Percentiles rank a stretch among this genome's conserved stretches.
Evolutionary conservation across 1,140 invertebrate species (phyloP).

Genomic region (Philotrypesis tridentata): DNA sequence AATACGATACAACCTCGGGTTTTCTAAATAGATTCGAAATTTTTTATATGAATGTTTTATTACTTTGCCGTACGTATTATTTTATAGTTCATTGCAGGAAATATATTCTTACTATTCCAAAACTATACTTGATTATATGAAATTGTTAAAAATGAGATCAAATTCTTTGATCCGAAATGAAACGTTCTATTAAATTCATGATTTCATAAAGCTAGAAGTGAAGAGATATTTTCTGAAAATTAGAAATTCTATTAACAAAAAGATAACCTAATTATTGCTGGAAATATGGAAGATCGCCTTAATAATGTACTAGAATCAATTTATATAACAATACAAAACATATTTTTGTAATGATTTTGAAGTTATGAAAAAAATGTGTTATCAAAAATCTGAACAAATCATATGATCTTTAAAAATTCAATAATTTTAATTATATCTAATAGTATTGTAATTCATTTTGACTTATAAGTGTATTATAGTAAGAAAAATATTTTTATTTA

Average conservation of each 20-base stretch:
- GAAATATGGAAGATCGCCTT: no score
- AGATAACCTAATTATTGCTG: no score
- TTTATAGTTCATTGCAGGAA: conserved; percentile 26
- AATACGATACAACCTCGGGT: neutral
- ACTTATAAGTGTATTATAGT: neutral
- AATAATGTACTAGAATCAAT: neutral
- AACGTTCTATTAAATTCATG: no score
- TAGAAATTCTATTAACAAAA: no score
- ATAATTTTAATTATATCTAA: neutral
- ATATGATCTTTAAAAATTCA: neutral
- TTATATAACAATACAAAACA: neutral
- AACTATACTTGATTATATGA: neutral
- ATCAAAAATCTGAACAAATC: neutral
- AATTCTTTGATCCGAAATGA: no score
- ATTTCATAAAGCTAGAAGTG: no score
- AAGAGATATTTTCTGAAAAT: neutral
- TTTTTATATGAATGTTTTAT: conserved; percentile 8
- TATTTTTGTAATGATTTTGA: neutral
- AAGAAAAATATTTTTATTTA: neutral
- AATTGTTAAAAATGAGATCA: neutral
- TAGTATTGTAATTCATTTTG: neutral
- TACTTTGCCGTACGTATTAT: conserved; percentile 12
- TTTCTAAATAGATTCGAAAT: neutral
- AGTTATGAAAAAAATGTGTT: neutral
- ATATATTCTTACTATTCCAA: conserved; percentile 12